Conservation (phyloP, 2,113 vertebrate genomes). For the Serinus canaria region DNA sequence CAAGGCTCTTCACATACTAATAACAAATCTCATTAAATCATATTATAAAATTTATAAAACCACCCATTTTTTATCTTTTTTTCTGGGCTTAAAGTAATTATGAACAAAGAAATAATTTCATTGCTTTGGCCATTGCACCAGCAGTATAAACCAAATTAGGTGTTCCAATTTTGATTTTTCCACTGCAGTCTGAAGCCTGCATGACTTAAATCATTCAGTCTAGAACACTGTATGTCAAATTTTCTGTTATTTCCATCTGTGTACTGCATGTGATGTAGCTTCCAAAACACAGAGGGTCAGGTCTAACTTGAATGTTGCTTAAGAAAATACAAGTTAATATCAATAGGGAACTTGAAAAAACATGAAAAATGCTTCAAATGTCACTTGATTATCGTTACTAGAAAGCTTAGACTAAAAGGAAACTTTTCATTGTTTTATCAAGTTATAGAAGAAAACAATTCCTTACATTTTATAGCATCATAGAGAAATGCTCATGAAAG, state of each 20-base stretch:
- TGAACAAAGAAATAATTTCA: not conserved
- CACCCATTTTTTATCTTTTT: not conserved
- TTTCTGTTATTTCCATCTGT: not conserved
- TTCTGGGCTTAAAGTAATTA: not conserved
- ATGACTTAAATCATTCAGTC: not conserved
- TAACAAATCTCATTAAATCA: not conserved
- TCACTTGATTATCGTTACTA: not conserved
- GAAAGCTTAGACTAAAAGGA: not conserved
- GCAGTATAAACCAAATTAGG: fast-evolving
- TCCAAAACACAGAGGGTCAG: not conserved
- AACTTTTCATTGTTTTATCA: not conserved
- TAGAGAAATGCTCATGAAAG: not conserved
- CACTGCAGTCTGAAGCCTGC: not conserved
- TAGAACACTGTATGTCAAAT: not conserved
- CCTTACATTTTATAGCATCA: not conserved
- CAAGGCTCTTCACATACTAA: not conserved
- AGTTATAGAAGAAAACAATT: not conserved
- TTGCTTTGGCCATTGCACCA: not conserved
- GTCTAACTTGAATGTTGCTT: not conserved
- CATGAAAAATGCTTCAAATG: not conserved
- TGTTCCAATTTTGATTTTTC: not conserved
- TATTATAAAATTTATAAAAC: not conserved
- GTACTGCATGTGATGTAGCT: fast-evolving
- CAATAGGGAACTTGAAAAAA: not conserved
- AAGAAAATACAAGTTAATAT: not conserved